Evolutionary conservation across 53 echinoderm and acorn worm genomes (phyloP), one percentile per base, ranked within the genome.

Genomic region (Holothuria leucospilota): DNA sequence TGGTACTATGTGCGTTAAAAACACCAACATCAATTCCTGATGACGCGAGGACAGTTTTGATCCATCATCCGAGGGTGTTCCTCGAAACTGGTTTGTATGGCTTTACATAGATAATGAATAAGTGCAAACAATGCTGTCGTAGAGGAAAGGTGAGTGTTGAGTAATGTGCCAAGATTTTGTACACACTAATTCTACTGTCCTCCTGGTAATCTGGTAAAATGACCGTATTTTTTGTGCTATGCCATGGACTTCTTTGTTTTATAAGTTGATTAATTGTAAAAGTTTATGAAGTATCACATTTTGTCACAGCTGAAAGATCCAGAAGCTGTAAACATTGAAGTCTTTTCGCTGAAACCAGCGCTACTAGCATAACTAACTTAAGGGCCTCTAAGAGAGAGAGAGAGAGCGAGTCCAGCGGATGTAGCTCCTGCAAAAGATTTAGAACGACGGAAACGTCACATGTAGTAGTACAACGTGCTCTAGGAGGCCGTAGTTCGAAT

Each of bases 101-200:
- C n/a, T 68, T 81, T 29, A 64, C 82, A 68, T 65, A 88, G 5
- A 63, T 81, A 68, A 88, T n/a, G 56, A 88, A 81, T 39, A 88
- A 67, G 1, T 80, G 7, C 34, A 40, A 39, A 58, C 39, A 61
- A 8, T 56, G n/a, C n/a, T n/a, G n/a, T n/a, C n/a, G n/a, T n/a
- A n/a, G n/a, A n/a, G n/a, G n/a, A n/a, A n/a, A n/a, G 56, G 18
- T 59, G 40, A 63, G 23, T 5, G 34, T n/a, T 53, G 77, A 51
- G 77, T 87, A 79, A 16, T 15, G 51, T 29, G 71, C 77, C n/a
- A 86, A 46, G 16, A 75, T 39, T 34, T 61, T 60, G 13, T 75
- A n/a, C n/a, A n/a, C n/a, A n/a, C n/a, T n/a, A n/a, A n/a, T n/a
- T n/a, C n/a, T n/a, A n/a, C n/a, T n/a, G 28, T 51, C 29, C 15